Evolutionary conservation across 2,888 invertebrate genomes (phyloP), one percentile per base, ranked within the genome.

Genomic region (Andrena bucephala): DNA sequence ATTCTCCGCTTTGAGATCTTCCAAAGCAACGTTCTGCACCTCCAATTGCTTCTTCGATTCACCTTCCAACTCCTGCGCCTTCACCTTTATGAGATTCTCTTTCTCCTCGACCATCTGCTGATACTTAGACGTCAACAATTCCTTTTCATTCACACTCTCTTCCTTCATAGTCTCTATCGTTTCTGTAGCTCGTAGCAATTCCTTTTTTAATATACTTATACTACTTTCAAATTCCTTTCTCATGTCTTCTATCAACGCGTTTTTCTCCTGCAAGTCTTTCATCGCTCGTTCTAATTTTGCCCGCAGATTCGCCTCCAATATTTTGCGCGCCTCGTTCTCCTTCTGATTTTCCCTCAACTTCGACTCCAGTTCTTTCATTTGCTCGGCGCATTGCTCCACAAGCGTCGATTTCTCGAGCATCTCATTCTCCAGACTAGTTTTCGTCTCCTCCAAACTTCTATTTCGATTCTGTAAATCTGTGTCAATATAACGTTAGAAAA

Each of bases 91-190:
- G 10, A 89, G 74, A 90, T 95, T 95, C 87, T 95, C 95, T 89
- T 95, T 95, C 88, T 95, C 95, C 81, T 95, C 95, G 60, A 95
- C 93, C 4, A 94, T 94, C 90, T 95, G 94, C 84, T 95, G 94
- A 86, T 94, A 95, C 89, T 95, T 95, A 84, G 91, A 93, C 16
- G 94, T 92, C 20, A 95, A 90, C 90, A 94, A 94, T 85, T 95
- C 94, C 33, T 94, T 94, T 20, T 95, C 94, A 72, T 87, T 93
- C 16, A 91, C 91, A 13, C 93, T 94, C 52, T 94, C 92, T 83
- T 93, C 94, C 2, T 94, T 93, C 70, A 95, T 94, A 50, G 92
- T 93, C 1, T 95, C 92, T 33, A 92, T 91, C 8, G 75, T 84
- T 67, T 93, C 85, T 31, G 88, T 91, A 7, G 91, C 85, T 52